Conservation (phyloP, 2,888 invertebrate genomes). For the Polymixis lichenea region DNA sequence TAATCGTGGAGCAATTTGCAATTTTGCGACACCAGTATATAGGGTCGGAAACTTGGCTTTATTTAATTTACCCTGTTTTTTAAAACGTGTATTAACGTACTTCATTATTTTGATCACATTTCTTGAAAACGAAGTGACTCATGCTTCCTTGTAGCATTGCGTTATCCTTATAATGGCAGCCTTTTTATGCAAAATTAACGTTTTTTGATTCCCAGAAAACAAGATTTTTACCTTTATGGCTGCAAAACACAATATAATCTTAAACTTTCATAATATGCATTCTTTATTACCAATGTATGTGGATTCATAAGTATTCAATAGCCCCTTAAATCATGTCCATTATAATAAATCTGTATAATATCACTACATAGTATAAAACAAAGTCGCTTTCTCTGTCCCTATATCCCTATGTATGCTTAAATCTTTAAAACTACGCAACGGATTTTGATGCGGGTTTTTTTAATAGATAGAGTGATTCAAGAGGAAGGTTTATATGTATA, state of each 20-base stretch:
- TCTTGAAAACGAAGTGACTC: slow-evolving; percentile 10
- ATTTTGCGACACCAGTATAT: background rate
- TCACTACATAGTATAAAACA: no score
- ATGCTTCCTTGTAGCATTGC: background rate
- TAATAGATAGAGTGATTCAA: no score
- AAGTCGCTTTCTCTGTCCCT: no score
- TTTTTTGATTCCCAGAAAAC: slow-evolving; percentile 9
- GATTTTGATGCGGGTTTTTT: no score
- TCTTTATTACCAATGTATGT: background rate
- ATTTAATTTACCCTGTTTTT: background rate
- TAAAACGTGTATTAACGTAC: background rate
- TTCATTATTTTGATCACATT: background rate
- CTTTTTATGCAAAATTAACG: slow-evolving; percentile 10
- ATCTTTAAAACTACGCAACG: no score
- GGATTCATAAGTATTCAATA: background rate
- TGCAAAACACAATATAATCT: background rate
- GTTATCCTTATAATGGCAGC: background rate
- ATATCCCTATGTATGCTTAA: no score
- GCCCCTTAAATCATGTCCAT: background rate
- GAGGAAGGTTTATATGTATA: no score
- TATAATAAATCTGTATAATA: background rate
- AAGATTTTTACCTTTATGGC: background rate
- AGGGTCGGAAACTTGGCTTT: background rate
- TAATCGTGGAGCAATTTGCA: background rate
- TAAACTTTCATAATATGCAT: background rate